These are phyloP conservation scores for Gorsachius magnificus DNA, from an alignment of 2,797 vertebrate genomes.

Conservation along the genomic window DNA sequence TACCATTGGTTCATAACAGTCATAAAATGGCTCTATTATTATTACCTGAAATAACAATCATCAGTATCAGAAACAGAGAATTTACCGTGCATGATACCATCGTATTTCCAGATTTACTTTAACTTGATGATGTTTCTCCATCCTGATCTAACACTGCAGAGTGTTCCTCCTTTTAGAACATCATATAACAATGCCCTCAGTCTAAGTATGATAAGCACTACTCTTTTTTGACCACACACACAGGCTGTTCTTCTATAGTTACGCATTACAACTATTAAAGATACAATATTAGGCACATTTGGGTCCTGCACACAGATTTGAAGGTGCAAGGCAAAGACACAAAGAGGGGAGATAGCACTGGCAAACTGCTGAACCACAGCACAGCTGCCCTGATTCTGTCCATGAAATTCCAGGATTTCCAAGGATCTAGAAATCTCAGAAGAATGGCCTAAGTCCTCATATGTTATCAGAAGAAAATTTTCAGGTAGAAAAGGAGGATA, in stretches of 20 bases:
- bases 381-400: not conserved
- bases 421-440: not conserved
- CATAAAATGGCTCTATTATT: slow-evolving; percentile 94
- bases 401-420: not conserved
- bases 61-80: not conserved
- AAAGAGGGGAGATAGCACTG: not conserved
- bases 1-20: slow-evolving; percentile 94
- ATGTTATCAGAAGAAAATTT: not conserved
- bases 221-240: not conserved
- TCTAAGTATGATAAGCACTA: not conserved
- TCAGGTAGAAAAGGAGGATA: not conserved
- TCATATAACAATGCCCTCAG: not conserved
- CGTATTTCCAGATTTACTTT: not conserved
- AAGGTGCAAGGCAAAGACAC: not conserved
- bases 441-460: not conserved
- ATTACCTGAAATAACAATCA: slow-evolving; percentile 83
- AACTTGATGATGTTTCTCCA: not conserved
- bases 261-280: not conserved
- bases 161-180: not conserved
- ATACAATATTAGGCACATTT: not conserved
- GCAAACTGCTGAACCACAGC: not conserved
- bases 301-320: not conserved
- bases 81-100: not conserved
- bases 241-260: not conserved
- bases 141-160: not conserved